Percentiles rank a stretch among this genome's conserved stretches.
Evolutionary conservation across 2,888 invertebrate species (phyloP).

Genomic region (Sepiola atlantica): DNA sequence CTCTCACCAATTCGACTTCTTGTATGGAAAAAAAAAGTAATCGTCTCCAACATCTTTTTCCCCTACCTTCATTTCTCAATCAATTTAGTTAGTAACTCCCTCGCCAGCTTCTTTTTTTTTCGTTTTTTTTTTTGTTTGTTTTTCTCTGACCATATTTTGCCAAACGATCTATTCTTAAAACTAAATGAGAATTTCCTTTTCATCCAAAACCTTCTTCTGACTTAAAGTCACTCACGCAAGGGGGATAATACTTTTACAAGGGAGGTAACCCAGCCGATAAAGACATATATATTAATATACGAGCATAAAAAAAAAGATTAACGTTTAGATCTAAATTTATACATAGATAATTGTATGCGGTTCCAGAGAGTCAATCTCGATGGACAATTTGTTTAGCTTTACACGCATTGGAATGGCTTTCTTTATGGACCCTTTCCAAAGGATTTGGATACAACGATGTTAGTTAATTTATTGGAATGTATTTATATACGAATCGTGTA

Average conservation of each 20-base stretch:
- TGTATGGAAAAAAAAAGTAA: too few relatives aligned
- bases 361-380: neutral
- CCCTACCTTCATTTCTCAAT: neutral
- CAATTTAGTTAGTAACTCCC: neutral
- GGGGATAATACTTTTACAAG: neutral
- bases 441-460: neutral
- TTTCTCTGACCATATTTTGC: neutral
- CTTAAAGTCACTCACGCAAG: neutral
- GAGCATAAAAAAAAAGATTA: neutral
- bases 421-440: neutral
- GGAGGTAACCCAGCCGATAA: neutral
- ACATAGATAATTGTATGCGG: neutral
- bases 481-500: neutral
- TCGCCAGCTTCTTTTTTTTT: too few relatives aligned
- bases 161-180: neutral
- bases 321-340: neutral
- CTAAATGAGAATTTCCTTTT: neutral
- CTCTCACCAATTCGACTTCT: neutral
- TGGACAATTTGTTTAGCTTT: slow-evolving; percentile 32
- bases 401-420: neutral
- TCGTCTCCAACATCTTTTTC: neutral
- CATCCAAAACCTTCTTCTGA: neutral
- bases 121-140: neutral
- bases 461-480: slow-evolving; percentile 4
- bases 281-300: neutral